Evolutionary conservation across 2,888 invertebrate genomes (phyloP).

Genomic region (Eupithecia subfuscata): DNA sequence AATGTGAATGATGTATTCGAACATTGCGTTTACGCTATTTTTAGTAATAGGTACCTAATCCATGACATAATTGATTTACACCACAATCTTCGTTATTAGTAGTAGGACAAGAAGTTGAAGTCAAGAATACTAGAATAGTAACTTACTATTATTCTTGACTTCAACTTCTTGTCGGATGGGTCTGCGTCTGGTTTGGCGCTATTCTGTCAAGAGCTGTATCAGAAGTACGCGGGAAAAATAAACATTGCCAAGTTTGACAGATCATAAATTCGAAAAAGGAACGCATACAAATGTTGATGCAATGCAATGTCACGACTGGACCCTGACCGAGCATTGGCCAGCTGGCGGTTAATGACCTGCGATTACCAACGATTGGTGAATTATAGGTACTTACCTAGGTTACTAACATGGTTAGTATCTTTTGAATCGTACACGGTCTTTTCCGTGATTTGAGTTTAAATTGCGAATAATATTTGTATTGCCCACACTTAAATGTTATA

Average conservation of each 20-base stretch:
- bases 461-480: background rate
- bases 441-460: slow-evolving; percentile 64
- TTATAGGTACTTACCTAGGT: slow-evolving; percentile 47
- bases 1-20: no score
- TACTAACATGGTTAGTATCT: background rate
- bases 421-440: slow-evolving; percentile 33
- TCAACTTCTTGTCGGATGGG: no score
- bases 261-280: slow-evolving; percentile 51
- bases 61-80: slow-evolving; percentile 8
- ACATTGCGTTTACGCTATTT: background rate
- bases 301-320: slow-evolving; percentile 46
- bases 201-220: background rate
- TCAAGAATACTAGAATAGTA: no score
- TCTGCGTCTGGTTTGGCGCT: no score
- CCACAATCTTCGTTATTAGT: background rate
- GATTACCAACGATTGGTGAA: slow-evolving; percentile 60
- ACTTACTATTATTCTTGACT: no score
- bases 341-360: slow-evolving; percentile 61
- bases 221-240: background rate
- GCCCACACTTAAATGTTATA: background rate
- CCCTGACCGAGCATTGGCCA: slow-evolving; percentile 73
- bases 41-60: background rate
- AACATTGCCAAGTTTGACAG: slow-evolving; percentile 13
- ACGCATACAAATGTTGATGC: slow-evolving; percentile 50
- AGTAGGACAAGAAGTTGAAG: no score